Evolutionary conservation across 37 sponge, comb jelly and placozoan species (phyloP), one percentile per base, ranked within the genome.

Genomic region (Tethya wilhelma): DNA sequence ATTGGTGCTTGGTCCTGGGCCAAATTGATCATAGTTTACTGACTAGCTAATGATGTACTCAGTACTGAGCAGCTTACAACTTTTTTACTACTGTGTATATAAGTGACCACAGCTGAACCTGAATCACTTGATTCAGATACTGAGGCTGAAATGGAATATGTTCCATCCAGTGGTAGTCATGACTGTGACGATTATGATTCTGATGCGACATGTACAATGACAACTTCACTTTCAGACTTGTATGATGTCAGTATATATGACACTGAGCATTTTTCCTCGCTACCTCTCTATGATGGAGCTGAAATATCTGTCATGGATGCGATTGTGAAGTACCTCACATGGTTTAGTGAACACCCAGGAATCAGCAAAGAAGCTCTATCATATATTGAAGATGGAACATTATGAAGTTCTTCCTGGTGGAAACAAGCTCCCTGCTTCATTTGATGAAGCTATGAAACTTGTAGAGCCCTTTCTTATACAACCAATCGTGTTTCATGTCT

Each of bases 281-380:
- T 3, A 5, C 58, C 74, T 5, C 34, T 73, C 17, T 73, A 53
- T 53, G 74, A 73, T 53, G 74, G 74, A 22, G 34, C 39, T 25
- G 20, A 49, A 2, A 37, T 53, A 2, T 20, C 74, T 73, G 30
- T 73, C 1, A 23, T 73, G 58, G 74, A 73, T 20, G 74, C 81
- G n/a, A 6, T 80, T 8, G 81, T 55, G 1, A 46, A 67, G 28
- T 37, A 53, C 14, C 59, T 80, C 2, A 36, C 20, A 49, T 80
- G 81, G 81, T 80, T 80, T 9, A 28, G 57, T 69, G 71, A 58
- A 19, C 69, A 67, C 25, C 81, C 81, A 3, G 81, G 81, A 0
- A 70, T 80, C 41, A 80, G 71, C 25, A 80, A 80, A 49, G 59
- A 80, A 56, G 81, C 81, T 33, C 71, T 80, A 1, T 67, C 69